Evolutionary conservation across 2,113 vertebrate genomes (phyloP), one percentile per base, ranked within the genome.

Genomic region (Cacatua alba): DNA sequence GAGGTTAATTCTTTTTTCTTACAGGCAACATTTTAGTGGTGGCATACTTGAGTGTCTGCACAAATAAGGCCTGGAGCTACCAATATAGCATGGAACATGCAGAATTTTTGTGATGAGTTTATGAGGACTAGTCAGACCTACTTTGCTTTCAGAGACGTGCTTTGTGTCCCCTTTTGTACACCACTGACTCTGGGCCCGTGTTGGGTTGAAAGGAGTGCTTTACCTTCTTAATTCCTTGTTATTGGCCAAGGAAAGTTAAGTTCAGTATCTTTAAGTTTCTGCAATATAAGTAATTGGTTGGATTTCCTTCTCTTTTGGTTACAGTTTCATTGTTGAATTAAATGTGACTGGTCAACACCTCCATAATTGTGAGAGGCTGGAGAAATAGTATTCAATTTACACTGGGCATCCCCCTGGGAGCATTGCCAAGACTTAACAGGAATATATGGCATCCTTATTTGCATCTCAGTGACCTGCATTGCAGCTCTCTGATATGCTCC

Each of bases 61-160:
- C 26, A 41, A 70, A 37, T 19, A 35, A 78, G n/a, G 12, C 55
- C 28, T 62, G 31, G 19, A 72, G 6, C 15, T 82, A 31, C 28
- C 17, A 31, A 35, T 3, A 8, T 5, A 37, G 11, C 39, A 26
- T 12, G 44, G 49, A 67, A 33, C 33, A 53, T 1, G 0, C 2
- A 39, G 33, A 60, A 51, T 11, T 60, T 63, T 59, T 41, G 39
- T 33, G 43, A 52, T 46, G 26, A 14, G 9, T 76, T 84, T 70
- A 23, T 60, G 19, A 72, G 52, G 48, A 48, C 17, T 3, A 2
- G 9, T 46, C 67, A 62, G 67, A 62, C 28, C 24, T 37, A 1
- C 11, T 46, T 53, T 46, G 44, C 48, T 43, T 71, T 17, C 23
- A 75, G 53, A 78, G 46, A 51, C 3, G 0, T 46, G 31, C 20